A percentile compares a stretch with the other conserved stretches of the same genome.
Conservation (phyloP, 2,113 vertebrate genomes). For the Petrocephalus zakoni region DNA sequence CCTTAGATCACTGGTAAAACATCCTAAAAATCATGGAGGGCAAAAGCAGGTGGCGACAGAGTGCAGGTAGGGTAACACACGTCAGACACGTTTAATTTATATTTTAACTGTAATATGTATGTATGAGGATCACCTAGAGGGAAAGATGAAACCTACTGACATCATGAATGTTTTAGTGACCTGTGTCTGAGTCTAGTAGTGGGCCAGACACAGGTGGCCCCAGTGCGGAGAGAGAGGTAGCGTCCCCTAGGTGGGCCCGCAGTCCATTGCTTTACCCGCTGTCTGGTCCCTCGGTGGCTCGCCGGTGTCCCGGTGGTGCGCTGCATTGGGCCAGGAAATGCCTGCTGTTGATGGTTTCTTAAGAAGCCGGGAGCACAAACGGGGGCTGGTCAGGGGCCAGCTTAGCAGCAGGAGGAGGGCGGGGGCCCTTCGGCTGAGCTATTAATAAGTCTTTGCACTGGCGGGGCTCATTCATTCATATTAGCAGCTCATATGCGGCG, state of each 20-base stretch:
- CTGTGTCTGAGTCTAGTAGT: slow-evolving; percentile 21
- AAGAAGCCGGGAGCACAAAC: background rate
- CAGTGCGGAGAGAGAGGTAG: background rate
- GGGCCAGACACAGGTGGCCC: background rate
- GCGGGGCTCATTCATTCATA: background rate
- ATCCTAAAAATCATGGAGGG: background rate
- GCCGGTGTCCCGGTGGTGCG: background rate
- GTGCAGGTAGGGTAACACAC: background rate
- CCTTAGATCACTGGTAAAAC: background rate
- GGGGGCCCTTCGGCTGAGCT: background rate
- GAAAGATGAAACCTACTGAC: slow-evolving; percentile 7
- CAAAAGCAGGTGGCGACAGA: background rate
- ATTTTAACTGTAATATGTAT: background rate
- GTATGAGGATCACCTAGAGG: background rate
- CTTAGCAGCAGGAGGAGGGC: background rate
- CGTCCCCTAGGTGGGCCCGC: background rate
- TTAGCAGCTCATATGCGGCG: background rate
- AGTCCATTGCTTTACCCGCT: background rate
- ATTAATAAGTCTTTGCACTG: background rate
- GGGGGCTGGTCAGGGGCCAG: background rate
- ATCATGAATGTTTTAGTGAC: slow-evolving; percentile 36
- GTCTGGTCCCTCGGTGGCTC: background rate
- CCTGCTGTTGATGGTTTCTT: background rate
- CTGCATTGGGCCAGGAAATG: background rate
- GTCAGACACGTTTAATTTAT: background rate